A percentile compares a stretch with the other conserved stretches of the same genome.
Conservation (phyloP, 1,140 invertebrate genomes). For the Drosophila athabasca region DNA sequence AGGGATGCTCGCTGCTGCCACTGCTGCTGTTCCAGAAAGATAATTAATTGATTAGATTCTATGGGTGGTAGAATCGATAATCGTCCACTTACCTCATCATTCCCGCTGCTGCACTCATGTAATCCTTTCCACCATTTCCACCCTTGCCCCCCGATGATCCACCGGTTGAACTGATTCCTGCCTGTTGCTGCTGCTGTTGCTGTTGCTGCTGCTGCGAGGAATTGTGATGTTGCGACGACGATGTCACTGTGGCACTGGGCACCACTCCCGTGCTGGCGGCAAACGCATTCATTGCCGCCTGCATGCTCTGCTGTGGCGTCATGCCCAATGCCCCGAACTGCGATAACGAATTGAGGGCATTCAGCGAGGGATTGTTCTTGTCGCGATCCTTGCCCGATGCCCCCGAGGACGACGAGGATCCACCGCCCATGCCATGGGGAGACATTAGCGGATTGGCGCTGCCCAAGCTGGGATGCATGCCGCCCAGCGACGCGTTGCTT, state of each 20-base stretch:
- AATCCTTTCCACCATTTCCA: slow-evolving; percentile 62
- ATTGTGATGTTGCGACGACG: slow-evolving; percentile 46
- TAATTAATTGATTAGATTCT: not conserved
- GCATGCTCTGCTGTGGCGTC: slow-evolving; percentile 82
- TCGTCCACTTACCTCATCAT: slow-evolving; percentile 84
- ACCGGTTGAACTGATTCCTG: slow-evolving; percentile 28
- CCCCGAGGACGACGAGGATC: slow-evolving; percentile 34
- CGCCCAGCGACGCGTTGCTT: slow-evolving; percentile 46
- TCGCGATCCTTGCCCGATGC: slow-evolving; percentile 61
- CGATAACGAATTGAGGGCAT: slow-evolving; percentile 79
- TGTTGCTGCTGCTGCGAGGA: slow-evolving; percentile 54
- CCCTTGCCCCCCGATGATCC: slow-evolving; percentile 43
- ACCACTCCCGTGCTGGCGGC: slow-evolving; percentile 62
- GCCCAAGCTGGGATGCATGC: slow-evolving; percentile 54
- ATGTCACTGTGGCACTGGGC: slow-evolving; percentile 59
- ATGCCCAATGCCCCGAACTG: slow-evolving; percentile 80
- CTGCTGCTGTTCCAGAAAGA: slow-evolving; percentile 13
- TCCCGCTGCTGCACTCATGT: slow-evolving; percentile 80
- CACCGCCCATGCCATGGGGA: slow-evolving; percentile 52
- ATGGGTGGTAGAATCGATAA: not conserved
- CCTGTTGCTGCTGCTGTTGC: slow-evolving; percentile 38
- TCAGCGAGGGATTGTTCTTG: slow-evolving; percentile 80
- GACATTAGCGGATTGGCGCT: slow-evolving; percentile 63
- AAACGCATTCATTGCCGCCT: slow-evolving; percentile 83
- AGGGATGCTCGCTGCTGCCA: slow-evolving; percentile 90